A percentile compares a stretch with the other conserved stretches of the same genome.
Conservation (phyloP, 2,888 invertebrate species). For the Tinea pellionella region DNA sequence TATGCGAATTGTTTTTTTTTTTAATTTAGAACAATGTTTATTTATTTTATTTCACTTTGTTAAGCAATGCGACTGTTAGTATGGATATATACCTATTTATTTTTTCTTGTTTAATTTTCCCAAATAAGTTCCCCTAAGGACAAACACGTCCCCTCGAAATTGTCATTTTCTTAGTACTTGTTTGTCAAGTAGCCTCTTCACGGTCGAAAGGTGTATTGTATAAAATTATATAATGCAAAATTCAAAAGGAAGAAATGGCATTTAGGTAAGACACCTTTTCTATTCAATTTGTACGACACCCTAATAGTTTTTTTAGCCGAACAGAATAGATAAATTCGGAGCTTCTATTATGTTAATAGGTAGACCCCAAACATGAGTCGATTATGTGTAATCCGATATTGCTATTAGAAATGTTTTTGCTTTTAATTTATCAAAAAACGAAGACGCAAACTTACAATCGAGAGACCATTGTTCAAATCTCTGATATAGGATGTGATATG, state of each 20-base stretch:
- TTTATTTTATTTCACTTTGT: too few species aligned
- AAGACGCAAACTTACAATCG: too few species aligned
- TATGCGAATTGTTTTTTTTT: too few species aligned
- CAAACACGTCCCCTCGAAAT: too few species aligned
- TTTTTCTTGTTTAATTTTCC: too few species aligned
- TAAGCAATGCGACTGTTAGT: too few species aligned
- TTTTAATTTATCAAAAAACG: background rate
- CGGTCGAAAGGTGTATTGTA: slow-evolving; percentile 21
- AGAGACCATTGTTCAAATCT: too few species aligned
- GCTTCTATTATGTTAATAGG: background rate
- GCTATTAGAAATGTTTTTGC: background rate
- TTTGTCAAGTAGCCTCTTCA: slow-evolving; percentile 24
- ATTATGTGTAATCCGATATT: background rate
- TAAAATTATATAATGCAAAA: slow-evolving; percentile 21
- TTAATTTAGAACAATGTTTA: too few species aligned
- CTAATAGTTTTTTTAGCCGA: background rate
- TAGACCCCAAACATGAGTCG: background rate
- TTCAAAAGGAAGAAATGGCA: slow-evolving; percentile 25
- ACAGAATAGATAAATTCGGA: background rate
- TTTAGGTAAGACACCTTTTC: slow-evolving; percentile 29
- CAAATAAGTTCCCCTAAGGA: too few species aligned
- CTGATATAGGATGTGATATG: too few species aligned
- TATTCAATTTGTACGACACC: background rate
- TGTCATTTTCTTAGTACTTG: background rate
- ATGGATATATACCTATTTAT: too few species aligned